These are phyloP conservation scores for Dendroctonus ponderosae DNA, from an alignment of 1,140 invertebrate species.

Conservation along the genomic window DNA sequence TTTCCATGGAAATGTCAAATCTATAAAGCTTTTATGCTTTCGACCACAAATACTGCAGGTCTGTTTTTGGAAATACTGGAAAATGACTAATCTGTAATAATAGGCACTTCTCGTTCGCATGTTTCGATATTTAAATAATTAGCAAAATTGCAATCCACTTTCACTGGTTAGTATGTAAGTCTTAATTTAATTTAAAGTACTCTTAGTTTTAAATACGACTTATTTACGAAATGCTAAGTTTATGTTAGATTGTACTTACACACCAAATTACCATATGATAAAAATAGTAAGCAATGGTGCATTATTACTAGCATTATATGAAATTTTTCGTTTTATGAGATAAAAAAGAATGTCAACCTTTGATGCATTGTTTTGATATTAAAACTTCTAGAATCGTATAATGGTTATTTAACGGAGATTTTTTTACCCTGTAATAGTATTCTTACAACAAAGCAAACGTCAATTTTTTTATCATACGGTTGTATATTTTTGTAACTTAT, in stretches of 20 bases:
- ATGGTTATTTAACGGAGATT: neutral
- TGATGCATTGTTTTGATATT: slow-evolving; percentile 2
- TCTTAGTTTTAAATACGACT: slow-evolving; percentile 10
- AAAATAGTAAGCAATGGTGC: slow-evolving; percentile 5
- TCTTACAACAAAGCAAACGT: slow-evolving; percentile 20
- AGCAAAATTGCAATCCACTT: no score
- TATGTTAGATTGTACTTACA: slow-evolving; percentile 26
- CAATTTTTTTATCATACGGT: slow-evolving; percentile 19
- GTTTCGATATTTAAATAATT: no score
- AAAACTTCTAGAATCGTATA: neutral
- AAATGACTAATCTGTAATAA: no score
- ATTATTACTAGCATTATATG: no score
- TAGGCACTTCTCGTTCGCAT: no score
- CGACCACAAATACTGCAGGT: no score
- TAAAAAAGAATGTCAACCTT: neutral
- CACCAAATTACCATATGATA: slow-evolving; percentile 22
- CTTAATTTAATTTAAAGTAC: no score
- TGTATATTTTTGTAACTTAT: slow-evolving; percentile 14
- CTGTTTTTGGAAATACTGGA: no score
- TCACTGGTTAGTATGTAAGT: no score
- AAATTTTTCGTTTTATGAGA: neutral
- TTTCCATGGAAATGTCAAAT: neutral
- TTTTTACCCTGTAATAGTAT: slow-evolving; percentile 28
- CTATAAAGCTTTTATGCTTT: no score
- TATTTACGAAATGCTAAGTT: slow-evolving; percentile 14